Conservation (phyloP, 2,797 vertebrate genomes). For the Ctenopoma multispine region DNA sequence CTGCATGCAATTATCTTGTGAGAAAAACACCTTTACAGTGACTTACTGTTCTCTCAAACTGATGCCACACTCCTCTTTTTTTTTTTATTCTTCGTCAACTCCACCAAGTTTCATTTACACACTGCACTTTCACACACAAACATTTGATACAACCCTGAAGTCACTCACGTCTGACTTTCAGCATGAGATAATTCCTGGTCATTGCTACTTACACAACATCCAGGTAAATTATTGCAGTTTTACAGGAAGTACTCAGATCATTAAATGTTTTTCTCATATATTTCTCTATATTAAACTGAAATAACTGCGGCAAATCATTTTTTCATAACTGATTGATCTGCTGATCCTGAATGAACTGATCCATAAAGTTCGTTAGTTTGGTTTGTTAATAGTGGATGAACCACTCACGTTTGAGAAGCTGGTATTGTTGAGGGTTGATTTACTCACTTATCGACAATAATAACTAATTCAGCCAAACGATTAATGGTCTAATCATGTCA, state of each 20-base stretch:
- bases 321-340: too few relatives aligned
- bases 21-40: slow-evolving; percentile 49
- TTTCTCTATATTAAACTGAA: too few relatives aligned
- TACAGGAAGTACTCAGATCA: not conserved
- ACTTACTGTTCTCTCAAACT: slow-evolving; percentile 40
- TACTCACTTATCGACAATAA: too few relatives aligned
- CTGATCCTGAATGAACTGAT: too few relatives aligned
- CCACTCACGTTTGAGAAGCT: too few relatives aligned
- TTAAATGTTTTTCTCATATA: too few relatives aligned
- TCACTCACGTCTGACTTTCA: not conserved
- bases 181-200: not conserved
- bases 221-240: not conserved
- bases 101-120: slow-evolving; percentile 14
- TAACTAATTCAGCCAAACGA: too few relatives aligned
- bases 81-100: not conserved
- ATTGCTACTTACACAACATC: not conserved
- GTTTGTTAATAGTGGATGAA: too few relatives aligned
- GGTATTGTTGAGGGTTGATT: too few relatives aligned
- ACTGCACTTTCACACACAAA: not conserved
- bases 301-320: too few relatives aligned
- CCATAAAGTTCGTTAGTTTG: too few relatives aligned
- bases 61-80: not conserved
- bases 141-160: not conserved
- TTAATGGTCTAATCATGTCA: too few relatives aligned
- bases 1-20: slow-evolving; percentile 50